Conservation (phyloP, 2,888 invertebrate genomes). For the Lasioglossum figueresi region DNA sequence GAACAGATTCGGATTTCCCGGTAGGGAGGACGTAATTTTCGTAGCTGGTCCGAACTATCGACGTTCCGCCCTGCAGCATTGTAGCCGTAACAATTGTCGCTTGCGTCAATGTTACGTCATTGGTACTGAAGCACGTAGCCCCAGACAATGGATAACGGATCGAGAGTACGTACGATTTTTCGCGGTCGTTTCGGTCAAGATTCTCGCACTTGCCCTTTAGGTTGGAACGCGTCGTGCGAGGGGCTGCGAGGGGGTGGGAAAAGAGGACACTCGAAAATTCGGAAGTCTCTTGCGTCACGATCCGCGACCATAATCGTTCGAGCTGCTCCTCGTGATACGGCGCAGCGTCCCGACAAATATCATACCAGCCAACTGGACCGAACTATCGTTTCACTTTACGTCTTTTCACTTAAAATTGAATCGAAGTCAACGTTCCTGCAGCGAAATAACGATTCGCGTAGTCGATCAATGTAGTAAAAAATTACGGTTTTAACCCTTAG, state of each 20-base stretch:
- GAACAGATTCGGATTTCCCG: not conserved
- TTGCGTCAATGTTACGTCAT: constrained; percentile 80
- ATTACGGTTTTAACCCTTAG: not conserved
- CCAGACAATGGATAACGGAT: constrained; percentile 59
- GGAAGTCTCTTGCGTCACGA: constrained; percentile 38
- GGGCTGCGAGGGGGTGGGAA: not conserved
- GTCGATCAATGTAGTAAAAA: not conserved
- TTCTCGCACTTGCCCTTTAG: not conserved
- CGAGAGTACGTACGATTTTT: constrained; percentile 49
- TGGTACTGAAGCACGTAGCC: constrained; percentile 59
- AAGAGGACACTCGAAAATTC: constrained; percentile 13
- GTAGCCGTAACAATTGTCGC: constrained; percentile 79
- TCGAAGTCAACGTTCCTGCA: not conserved
- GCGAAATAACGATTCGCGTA: not conserved
- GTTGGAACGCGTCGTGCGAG: not conserved
- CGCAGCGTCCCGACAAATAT: not conserved
- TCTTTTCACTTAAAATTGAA: not conserved
- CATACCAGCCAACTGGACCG: not conserved
- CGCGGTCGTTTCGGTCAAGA: not conserved
- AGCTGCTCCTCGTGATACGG: not conserved
- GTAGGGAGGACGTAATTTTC: constrained; percentile 50
- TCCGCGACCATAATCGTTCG: constrained; percentile 22
- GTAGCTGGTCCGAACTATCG: constrained; percentile 59
- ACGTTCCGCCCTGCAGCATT: constrained; percentile 70
- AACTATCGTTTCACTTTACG: not conserved